Evolutionary conservation across 2,888 invertebrate species (phyloP).

Genomic region (Drosophila testacea): DNA sequence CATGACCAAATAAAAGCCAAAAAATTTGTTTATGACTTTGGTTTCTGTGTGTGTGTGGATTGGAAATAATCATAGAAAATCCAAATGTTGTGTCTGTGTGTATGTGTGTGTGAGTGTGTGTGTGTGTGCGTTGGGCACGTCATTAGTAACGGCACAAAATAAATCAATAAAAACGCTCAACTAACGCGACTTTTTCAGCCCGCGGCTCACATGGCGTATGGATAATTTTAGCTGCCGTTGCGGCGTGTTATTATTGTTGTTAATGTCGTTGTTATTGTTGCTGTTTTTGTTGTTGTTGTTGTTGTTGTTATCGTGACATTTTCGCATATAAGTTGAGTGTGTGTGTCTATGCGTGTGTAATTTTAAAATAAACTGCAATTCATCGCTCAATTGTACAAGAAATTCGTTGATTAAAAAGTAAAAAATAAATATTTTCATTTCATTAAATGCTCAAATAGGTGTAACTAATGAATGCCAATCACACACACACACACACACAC

Average conservation of each 20-base stretch:
- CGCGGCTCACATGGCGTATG: slow-evolving; percentile 64
- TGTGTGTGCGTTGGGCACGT: slow-evolving; percentile 55
- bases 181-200: slow-evolving; percentile 56
- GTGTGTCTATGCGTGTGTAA: slow-evolving; percentile 7
- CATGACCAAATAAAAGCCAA: slow-evolving; percentile 62
- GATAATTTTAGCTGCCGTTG: slow-evolving; percentile 59
- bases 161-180: slow-evolving; percentile 74
- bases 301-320: slow-evolving; percentile 28
- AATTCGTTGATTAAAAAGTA: slow-evolving; percentile 23
- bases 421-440: slow-evolving; percentile 35
- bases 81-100: slow-evolving; percentile 24
- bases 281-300: slow-evolving; percentile 24
- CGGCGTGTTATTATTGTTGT: slow-evolving; percentile 58
- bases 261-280: slow-evolving; percentile 33
- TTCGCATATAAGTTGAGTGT: slow-evolving; percentile 8
- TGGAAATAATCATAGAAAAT: slow-evolving; percentile 62
- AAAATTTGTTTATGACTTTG: slow-evolving; percentile 72
- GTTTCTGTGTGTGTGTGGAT: slow-evolving; percentile 36
- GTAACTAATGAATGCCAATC: slow-evolving; percentile 33
- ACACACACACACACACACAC: slow-evolving; percentile 7
- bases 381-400: slow-evolving; percentile 22
- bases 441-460: slow-evolving; percentile 28
- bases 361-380: slow-evolving; percentile 34
- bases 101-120: slow-evolving; percentile 40
- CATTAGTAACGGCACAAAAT: slow-evolving; percentile 74